These are phyloP conservation scores for Pagrus major DNA, from an alignment of 2,113 vertebrate species.

Conservation along the genomic window DNA sequence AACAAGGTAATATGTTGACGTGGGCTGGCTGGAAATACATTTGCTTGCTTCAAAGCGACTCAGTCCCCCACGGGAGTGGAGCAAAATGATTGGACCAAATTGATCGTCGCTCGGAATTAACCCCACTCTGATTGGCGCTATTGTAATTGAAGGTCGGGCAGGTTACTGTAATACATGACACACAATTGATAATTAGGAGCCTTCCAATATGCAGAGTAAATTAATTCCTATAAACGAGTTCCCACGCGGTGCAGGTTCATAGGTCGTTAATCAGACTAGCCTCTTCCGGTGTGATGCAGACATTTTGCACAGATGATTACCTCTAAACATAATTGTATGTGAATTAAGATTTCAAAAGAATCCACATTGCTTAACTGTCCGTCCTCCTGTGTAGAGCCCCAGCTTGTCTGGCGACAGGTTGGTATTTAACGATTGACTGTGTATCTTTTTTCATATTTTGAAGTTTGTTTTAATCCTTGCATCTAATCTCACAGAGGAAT, in stretches of 20 bases:
- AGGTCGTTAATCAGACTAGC: constrained; percentile 64
- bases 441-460: neutral
- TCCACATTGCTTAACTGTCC: neutral
- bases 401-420: neutral
- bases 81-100: constrained; percentile 76
- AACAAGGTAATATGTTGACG: constrained; percentile 67
- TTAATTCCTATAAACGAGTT: constrained; percentile 65
- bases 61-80: constrained; percentile 63
- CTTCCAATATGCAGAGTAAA: constrained; percentile 67
- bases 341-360: constrained; percentile 43
- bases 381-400: neutral
- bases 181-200: constrained; percentile 81
- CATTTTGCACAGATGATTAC: constrained; percentile 52
- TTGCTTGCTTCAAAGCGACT: constrained; percentile 60
- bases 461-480: neutral
- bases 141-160: constrained; percentile 77
- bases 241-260: constrained; percentile 64
- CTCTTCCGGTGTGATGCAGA: constrained; percentile 39
- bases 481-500: neutral
- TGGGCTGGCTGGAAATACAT: constrained; percentile 57
- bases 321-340: constrained; percentile 35
- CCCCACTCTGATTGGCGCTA: constrained; percentile 76
- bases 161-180: constrained; percentile 74
- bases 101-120: constrained; percentile 76
- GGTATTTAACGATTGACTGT: neutral